Percentiles rank a stretch among this genome's conserved stretches.
Conservation (phyloP, 2,113 vertebrate species). For the Chitala chitala region DNA sequence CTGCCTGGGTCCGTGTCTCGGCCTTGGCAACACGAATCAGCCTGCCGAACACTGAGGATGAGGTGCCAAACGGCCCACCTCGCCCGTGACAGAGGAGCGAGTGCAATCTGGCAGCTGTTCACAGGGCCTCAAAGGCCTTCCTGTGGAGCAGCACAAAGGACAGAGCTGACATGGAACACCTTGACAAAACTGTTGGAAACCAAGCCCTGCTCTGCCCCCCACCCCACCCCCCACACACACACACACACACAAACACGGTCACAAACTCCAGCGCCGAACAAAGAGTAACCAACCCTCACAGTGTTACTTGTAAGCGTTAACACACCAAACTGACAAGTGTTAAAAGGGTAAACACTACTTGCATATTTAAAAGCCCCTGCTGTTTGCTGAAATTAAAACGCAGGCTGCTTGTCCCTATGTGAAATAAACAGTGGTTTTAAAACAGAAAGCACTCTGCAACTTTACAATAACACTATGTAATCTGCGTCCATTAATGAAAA, state of each 20-base stretch:
- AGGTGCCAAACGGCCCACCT: not conserved
- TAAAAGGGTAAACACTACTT: not conserved
- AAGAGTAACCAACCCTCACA: not conserved
- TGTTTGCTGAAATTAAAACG: not conserved
- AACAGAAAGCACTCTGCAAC: not conserved
- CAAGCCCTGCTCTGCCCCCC: not conserved
- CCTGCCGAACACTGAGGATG: not conserved
- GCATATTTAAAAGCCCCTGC: not conserved
- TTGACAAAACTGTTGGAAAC: constrained; percentile 17
- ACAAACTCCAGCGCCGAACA: not conserved
- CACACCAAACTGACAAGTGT: constrained; percentile 7
- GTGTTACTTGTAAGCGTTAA: constrained; percentile 9
- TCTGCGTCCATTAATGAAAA: not conserved
- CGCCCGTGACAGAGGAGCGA: constrained; percentile 6
- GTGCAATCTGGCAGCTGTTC: not conserved
- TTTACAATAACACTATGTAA: not conserved
- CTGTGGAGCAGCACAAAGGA: constrained; percentile 1
- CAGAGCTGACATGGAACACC: constrained; percentile 15
- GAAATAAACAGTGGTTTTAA: not conserved
- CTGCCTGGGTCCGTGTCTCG: not conserved
- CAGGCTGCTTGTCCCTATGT: not conserved
- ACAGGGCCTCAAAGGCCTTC: constrained; percentile 1
- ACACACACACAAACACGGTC: constrained; percentile 9
- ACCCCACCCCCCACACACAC: not conserved
- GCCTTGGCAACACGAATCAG: not conserved